A percentile compares a stretch with the other conserved stretches of the same genome.
These are phyloP conservation scores for Desmophyllum pertusum DNA, from an alignment of 92 coral and sea anemone genomes.

Conservation along the genomic window DNA sequence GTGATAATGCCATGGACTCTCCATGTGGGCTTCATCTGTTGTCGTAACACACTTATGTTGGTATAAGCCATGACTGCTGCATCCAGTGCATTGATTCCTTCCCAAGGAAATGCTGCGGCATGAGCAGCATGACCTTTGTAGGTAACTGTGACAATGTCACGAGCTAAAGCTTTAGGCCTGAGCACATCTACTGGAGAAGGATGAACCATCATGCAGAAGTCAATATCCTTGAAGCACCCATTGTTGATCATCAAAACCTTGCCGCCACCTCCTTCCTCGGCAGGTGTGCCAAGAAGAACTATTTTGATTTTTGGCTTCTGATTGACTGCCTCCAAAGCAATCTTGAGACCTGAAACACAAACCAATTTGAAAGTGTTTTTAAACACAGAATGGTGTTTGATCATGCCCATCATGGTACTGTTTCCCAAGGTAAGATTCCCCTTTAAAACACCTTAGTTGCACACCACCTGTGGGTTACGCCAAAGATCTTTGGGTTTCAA, in stretches of 20 bases:
- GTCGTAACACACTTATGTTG: slow-evolving; percentile 73
- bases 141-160: slow-evolving; percentile 39
- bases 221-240: slow-evolving; percentile 81
- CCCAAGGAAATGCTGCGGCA: slow-evolving; percentile 97
- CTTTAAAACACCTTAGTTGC: too few relatives aligned
- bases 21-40: slow-evolving; percentile 96
- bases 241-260: slow-evolving; percentile 79
- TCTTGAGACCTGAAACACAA: slow-evolving; percentile 67
- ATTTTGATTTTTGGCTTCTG: slow-evolving; percentile 58
- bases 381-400: too few relatives aligned
- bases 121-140: slow-evolving; percentile 86
- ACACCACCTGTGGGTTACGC: too few relatives aligned
- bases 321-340: slow-evolving; percentile 66
- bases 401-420: too few relatives aligned
- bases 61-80: slow-evolving; percentile 85
- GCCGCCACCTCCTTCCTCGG: slow-evolving; percentile 86
- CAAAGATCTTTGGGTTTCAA: too few relatives aligned
- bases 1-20: slow-evolving; percentile 76
- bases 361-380: not conserved
- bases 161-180: slow-evolving; percentile 55
- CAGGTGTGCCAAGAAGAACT: slow-evolving; percentile 82
- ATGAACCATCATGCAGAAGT: slow-evolving; percentile 89
- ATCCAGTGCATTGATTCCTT: slow-evolving; percentile 89
- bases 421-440: too few relatives aligned
- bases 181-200: slow-evolving; percentile 63